Evolutionary conservation across 2,113 vertebrate species (phyloP).

Genomic region (Anguilla japonica): DNA sequence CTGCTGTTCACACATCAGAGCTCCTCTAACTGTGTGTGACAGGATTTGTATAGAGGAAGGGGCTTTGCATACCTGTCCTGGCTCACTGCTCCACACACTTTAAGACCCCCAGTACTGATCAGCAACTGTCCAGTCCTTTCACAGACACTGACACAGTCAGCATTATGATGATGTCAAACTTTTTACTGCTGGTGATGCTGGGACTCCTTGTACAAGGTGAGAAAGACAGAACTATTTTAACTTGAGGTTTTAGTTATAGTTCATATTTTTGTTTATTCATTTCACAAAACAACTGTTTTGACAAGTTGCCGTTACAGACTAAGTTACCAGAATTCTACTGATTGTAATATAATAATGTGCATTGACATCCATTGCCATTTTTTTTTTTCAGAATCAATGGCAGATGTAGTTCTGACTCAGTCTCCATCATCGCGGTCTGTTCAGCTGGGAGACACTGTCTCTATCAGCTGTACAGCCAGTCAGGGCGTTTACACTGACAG

Average conservation of each 20-base stretch:
- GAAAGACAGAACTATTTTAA: neutral
- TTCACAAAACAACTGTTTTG: too few species aligned
- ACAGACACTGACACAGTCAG: too few species aligned
- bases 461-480: slow-evolving; percentile 7
- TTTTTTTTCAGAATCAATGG: neutral
- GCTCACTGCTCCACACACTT: neutral
- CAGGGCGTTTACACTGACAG: neutral
- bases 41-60: neutral
- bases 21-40: neutral
- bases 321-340: neutral
- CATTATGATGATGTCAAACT: too few species aligned
- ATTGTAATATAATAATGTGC: neutral
- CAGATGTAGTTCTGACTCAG: neutral
- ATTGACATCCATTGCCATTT: neutral
- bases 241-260: too few species aligned
- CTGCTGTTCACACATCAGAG: neutral
- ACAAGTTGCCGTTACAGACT: too few species aligned
- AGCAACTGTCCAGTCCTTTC: neutral
- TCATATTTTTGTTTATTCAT: neutral
- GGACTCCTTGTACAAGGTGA: neutral
- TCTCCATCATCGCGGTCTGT: neutral
- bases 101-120: neutral
- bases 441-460: neutral
- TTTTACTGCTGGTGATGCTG: neutral
- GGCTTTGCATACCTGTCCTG: neutral